These are phyloP conservation scores for Agapostemon virescens DNA, from an alignment of 2,888 invertebrate species.

Conservation along the genomic window DNA sequence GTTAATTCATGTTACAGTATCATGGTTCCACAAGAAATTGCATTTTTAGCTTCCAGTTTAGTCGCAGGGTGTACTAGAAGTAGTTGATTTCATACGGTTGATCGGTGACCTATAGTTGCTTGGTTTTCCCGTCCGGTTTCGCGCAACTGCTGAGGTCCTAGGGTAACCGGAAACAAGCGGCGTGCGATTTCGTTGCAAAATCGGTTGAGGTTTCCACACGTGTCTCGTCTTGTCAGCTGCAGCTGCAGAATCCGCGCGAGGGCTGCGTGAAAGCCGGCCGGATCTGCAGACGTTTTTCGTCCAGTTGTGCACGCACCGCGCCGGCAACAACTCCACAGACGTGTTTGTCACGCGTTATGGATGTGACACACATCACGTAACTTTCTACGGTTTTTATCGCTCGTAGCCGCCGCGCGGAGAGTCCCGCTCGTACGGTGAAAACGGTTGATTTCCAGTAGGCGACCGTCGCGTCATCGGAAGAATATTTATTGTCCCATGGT, in stretches of 20 bases:
- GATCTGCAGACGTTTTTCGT: slow-evolving; percentile 22
- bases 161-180: neutral
- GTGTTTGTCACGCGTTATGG: slow-evolving; percentile 61
- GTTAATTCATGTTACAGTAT: too few species aligned
- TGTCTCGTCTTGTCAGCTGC: slow-evolving; percentile 24
- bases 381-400: slow-evolving; percentile 66
- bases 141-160: too few species aligned
- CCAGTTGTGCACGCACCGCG: slow-evolving; percentile 7
- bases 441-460: slow-evolving; percentile 57
- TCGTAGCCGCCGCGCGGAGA: neutral
- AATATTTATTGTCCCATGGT: slow-evolving; percentile 45
- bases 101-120: too few species aligned
- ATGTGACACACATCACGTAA: slow-evolving; percentile 67
- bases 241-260: neutral
- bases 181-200: neutral
- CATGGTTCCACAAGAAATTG: too few species aligned
- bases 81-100: too few species aligned
- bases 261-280: slow-evolving; percentile 17
- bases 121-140: too few species aligned
- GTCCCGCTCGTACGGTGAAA: slow-evolving; percentile 46
- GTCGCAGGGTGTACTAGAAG: too few species aligned
- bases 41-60: too few species aligned
- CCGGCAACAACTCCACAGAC: slow-evolving; percentile 25
- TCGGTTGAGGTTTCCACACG: neutral
- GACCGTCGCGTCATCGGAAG: slow-evolving; percentile 1